Base-by-base conservation (phyloP, 2,113 vertebrate species). In the Hippopotamus amphibius region DNA sequence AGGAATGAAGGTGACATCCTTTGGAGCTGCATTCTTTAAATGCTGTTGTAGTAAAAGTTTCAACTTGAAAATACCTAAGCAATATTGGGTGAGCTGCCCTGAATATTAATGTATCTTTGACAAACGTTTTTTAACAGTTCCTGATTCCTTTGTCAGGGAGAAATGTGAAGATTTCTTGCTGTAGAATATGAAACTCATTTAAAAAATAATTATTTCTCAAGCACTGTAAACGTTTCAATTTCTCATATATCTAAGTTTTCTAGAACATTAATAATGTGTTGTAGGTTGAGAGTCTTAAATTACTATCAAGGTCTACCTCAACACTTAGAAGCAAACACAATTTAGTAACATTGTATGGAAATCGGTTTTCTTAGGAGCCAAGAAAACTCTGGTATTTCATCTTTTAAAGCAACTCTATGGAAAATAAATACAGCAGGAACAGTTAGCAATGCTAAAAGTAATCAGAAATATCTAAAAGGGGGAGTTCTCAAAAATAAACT, bases 111-210 rank as follows among this genome's bases (percentile, higher is more conserved):
- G 24, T 30, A n/a, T 30, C 82, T 46, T 0, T 72, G 72, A 72
- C 33, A 90, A 59, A 48, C 12, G 79, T 61, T 94, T 94, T 96
- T 88, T 76, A 93, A 74, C 3, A 88, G 59, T 11, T 41, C 8
- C 57, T 3, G 7, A 63, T 68, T 81, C 48, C 30, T 95, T 41
- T 96, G 71, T 90, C 69, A 71, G 71, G 28, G 30, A 89, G 17
- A 96, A 96, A 83, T 61, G 41, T 72, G 71, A 55, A 48, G 22
- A 66, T 93, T 90, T 94, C 77, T 96, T 76, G 46, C 8, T n/a
- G 43, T 14, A 76, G 81, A 48, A 81, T 82, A 92, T 11, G 12
- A 82, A 94, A 91, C 30, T 59, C 76, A 26, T n/a, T 95, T 95
- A 14, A 26, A 90, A 90, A 84, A 61, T 46, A 88, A 50, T 59